Percentiles rank a stretch among this genome's conserved stretches.
These are phyloP conservation scores for Microplitis demolitor DNA, from an alignment of 1,140 invertebrate genomes.

Conservation along the genomic window DNA sequence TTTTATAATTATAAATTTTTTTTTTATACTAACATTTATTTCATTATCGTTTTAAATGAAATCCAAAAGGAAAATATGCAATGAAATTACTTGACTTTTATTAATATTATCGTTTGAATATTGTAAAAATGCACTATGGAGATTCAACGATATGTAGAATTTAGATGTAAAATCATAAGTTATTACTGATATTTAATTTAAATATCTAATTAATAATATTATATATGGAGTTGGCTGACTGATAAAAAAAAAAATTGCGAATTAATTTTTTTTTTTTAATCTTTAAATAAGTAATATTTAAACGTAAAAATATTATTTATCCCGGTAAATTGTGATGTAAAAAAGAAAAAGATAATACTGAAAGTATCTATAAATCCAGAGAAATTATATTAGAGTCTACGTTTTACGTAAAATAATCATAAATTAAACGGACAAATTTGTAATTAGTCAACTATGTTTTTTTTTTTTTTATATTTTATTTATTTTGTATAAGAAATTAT, in stretches of 20 bases:
- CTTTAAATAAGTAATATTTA: not conserved
- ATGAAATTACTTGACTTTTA: not conserved
- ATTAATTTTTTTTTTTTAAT: not conserved
- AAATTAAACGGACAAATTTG: too few relatives aligned
- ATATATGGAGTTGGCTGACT: conserved; percentile 7
- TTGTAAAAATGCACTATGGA: conserved; percentile 8
- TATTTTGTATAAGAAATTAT: too few relatives aligned
- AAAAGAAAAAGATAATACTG: conserved; percentile 1
- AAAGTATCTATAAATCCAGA: conserved; percentile 1
- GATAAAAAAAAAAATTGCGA: not conserved
- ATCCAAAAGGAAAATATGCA: not conserved
- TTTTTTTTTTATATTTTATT: too few relatives aligned
- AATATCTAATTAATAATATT: not conserved
- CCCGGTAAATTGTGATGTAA: not conserved
- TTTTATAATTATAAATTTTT: not conserved
- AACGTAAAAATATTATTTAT: not conserved
- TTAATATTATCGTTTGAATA: conserved; percentile 7
- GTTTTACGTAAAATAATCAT: not conserved
- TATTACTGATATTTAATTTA: conserved; percentile 10
- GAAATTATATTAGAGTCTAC: not conserved
- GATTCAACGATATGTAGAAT: not conserved
- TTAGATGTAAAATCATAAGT: conserved; percentile 1
- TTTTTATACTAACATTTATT: conserved; percentile 1
- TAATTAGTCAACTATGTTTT: too few relatives aligned
- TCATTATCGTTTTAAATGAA: not conserved